Evolutionary conservation across 1,140 invertebrate genomes (phyloP).

Genomic region (Brachionus paranguensis): DNA sequence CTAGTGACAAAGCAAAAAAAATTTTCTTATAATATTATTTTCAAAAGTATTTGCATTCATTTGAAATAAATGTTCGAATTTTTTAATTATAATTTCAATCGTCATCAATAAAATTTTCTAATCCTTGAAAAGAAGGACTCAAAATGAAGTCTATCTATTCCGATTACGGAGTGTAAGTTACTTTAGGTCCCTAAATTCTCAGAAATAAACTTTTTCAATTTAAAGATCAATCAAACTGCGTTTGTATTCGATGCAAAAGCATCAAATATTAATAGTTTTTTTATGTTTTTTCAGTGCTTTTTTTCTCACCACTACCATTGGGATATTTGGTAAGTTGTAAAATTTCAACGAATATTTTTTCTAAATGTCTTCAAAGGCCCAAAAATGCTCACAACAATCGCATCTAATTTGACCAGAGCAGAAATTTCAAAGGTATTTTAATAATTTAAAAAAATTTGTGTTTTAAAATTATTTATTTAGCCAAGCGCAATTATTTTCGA

Average conservation of each 20-base stretch:
- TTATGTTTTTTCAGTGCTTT: slow-evolving; percentile 4
- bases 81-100: background rate
- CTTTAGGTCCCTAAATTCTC: background rate
- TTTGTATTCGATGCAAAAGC: slow-evolving; percentile 37
- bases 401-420: background rate
- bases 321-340: background rate
- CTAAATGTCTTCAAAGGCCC: background rate
- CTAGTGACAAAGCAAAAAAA: background rate
- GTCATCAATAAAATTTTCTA: background rate
- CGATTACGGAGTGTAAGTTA: slow-evolving; percentile 1
- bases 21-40: background rate
- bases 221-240: slow-evolving; percentile 31
- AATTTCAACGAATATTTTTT: background rate
- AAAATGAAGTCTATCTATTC: slow-evolving; percentile 33
- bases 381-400: background rate
- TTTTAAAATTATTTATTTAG: slow-evolving; percentile 58
- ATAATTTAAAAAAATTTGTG: background rate
- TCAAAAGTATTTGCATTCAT: background rate
- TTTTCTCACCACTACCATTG: background rate
- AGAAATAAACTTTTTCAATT: background rate
- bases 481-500: slow-evolving; percentile 69
- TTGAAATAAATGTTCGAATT: background rate
- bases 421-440: background rate
- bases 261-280: slow-evolving; percentile 13
- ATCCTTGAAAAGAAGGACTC: background rate